Conservation (phyloP, 2,888 invertebrate genomes). For the Eupithecia subumbrata region DNA sequence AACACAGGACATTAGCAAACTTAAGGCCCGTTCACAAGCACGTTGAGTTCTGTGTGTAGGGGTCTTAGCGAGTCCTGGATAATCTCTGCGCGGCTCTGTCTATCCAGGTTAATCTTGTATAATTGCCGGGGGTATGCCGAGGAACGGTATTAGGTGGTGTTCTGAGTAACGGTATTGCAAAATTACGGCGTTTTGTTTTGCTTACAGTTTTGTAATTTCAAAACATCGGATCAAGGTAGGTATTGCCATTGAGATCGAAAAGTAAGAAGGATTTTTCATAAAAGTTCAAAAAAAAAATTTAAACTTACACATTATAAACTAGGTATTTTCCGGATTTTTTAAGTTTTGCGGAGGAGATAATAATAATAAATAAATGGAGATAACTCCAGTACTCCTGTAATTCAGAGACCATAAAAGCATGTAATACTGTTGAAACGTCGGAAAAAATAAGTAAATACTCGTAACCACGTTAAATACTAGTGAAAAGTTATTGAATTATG, state of each 20-base stretch:
- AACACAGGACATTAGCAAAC: constrained; percentile 25
- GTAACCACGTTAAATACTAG: too few species aligned
- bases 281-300: too few species aligned
- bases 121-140: constrained; percentile 45
- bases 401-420: too few species aligned
- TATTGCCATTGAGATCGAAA: neutral
- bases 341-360: too few species aligned
- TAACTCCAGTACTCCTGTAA: too few species aligned
- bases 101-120: constrained; percentile 55
- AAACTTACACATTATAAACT: too few species aligned
- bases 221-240: neutral
- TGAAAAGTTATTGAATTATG: too few species aligned
- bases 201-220: neutral
- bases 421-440: too few species aligned
- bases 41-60: constrained; percentile 26
- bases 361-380: too few species aligned
- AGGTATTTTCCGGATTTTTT: too few species aligned
- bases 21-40: constrained; percentile 22
- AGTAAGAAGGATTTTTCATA: too few species aligned
- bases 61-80: constrained; percentile 37
- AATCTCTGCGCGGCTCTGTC: constrained; percentile 50
- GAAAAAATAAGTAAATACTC: too few species aligned
- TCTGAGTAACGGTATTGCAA: neutral
- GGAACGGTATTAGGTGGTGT: constrained; percentile 33
- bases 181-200: neutral